These are phyloP conservation scores for Gymnothorax reevesii DNA, from an alignment of 2,797 vertebrate species.

Conservation along the genomic window DNA sequence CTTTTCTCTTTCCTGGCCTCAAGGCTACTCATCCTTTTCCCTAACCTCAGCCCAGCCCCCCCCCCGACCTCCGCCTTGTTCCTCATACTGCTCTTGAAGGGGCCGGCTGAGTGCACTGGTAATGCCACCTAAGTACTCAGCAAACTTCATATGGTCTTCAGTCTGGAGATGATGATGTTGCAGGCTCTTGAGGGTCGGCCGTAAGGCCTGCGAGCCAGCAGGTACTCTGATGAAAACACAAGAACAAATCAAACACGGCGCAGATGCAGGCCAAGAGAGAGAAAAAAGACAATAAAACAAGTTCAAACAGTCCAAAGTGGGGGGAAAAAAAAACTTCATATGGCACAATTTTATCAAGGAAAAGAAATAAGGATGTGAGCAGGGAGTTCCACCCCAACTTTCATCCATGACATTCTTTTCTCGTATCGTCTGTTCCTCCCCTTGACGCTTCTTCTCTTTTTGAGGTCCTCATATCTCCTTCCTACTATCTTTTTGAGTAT, in stretches of 20 bases:
- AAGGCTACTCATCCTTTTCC: slow-evolving; percentile 19
- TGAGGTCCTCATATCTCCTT: too few relatives aligned
- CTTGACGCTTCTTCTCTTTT: not conserved
- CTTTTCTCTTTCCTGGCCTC: slow-evolving; percentile 41
- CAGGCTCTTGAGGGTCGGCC: slow-evolving; percentile 34
- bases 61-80: too few relatives aligned
- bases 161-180: slow-evolving; percentile 48
- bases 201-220: too few relatives aligned
- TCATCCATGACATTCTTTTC: not conserved
- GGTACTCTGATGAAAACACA: not conserved
- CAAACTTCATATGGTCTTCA: slow-evolving; percentile 34
- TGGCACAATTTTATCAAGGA: not conserved
- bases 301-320: not conserved
- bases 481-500: slow-evolving; percentile 18
- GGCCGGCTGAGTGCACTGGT: not conserved
- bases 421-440: too few relatives aligned
- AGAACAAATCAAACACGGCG: slow-evolving; percentile 12
- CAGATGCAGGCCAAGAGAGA: not conserved
- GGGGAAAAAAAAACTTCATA: not conserved
- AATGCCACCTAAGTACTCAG: slow-evolving; percentile 37
- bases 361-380: not conserved
- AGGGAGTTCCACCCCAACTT: not conserved
- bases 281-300: slow-evolving; percentile 12
- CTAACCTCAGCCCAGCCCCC: too few relatives aligned
- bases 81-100: slow-evolving; percentile 27